Base-by-base conservation (phyloP, 2,113 vertebrate genomes). In the Myiagra hebetior region DNA sequence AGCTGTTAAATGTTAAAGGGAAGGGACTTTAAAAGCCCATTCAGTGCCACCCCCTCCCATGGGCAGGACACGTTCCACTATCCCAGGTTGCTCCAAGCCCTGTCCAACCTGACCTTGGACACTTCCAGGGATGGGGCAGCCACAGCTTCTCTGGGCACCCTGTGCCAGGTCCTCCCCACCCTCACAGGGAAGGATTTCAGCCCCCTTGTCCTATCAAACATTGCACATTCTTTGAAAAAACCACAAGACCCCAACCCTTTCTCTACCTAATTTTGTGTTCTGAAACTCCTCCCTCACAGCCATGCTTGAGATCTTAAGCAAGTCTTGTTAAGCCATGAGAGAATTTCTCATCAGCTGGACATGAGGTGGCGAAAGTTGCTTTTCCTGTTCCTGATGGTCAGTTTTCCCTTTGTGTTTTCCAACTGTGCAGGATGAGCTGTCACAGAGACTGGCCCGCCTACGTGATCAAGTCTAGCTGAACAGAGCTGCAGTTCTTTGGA, bases 401-500 rank as follows among this genome's bases (percentile, higher is more conserved):
- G 2, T 74, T 85, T 91, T 53, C 10, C 28, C 33, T 68, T 24
- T 95, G 41, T 94, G 41, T 85, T 84, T 73, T 33, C 13, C 46
- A 6, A 35, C 47, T 69, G 63, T 97, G 57, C 91, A 99, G 99
- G 99, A 99, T 93, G 99, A 99, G 95, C 98, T 99, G 73, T 99
- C 99, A 22, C 98, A 99, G 97, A 98, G 99, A 85, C 98, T 99
- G 74, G 99, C 99, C 89, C 99, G 98, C 91, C 99, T 99, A 24
- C 97, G 99, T 91, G 99, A 99, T 94, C 99, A 99, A 92, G 98
- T 99, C 85, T 99, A 96, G 98, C 41, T 20, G 56, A 42, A 39
- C 24, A 13, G 13, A 81, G 31, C 74, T 95, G 76, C 57, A 28
- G 41, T n/a, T 84, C 81, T 53, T 69, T 81, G 74, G 56, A 87